phyloP scores from a whole-genome alignment of 2,113 vertebrate genomes.

The Ictalurus punctatus region DNA sequence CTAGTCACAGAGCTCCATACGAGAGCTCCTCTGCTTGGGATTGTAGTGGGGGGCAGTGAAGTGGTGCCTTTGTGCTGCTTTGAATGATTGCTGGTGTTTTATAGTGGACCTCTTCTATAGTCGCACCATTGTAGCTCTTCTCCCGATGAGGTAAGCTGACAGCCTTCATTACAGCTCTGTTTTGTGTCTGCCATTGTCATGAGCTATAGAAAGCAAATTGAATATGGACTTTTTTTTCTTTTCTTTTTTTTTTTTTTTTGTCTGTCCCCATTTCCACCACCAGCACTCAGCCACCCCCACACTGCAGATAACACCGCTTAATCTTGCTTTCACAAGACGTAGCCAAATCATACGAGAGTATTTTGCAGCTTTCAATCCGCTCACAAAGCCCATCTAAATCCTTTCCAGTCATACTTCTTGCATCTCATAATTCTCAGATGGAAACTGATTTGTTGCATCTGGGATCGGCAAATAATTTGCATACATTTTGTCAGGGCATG shows the following conservation, averaged over 20 bases:
- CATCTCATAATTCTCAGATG: constrained; percentile 68
- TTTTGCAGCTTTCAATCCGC: constrained; percentile 66
- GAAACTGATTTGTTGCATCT: constrained; percentile 56
- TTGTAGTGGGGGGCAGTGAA: constrained; percentile 20
- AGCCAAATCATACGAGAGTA: constrained; percentile 70
- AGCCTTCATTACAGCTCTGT: constrained; percentile 50
- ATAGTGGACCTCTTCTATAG: constrained; percentile 40
- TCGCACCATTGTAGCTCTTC: constrained; percentile 38
- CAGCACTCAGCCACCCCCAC: constrained; percentile 34
- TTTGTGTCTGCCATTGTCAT: constrained; percentile 39
- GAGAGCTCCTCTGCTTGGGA: neutral
- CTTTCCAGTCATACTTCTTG: constrained; percentile 70
- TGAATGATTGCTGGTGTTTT: constrained; percentile 41
- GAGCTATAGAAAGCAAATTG: constrained; percentile 46
- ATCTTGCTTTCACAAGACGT: constrained; percentile 68
- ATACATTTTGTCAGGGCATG: neutral
- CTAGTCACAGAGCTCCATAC: constrained; percentile 29
- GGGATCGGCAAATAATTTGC: constrained; percentile 49
- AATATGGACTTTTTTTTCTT: constrained; percentile 48
- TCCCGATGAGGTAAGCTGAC: constrained; percentile 43
- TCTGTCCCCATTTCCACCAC: neutral
- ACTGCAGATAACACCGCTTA: constrained; percentile 72
- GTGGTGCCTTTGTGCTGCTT: constrained; percentile 33
- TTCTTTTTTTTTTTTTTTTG: too few species aligned
- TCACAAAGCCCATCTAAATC: constrained; percentile 69